phyloP scores from a whole-genome alignment of 1,140 invertebrate genomes.

The Bemisia tabaci region DNA sequence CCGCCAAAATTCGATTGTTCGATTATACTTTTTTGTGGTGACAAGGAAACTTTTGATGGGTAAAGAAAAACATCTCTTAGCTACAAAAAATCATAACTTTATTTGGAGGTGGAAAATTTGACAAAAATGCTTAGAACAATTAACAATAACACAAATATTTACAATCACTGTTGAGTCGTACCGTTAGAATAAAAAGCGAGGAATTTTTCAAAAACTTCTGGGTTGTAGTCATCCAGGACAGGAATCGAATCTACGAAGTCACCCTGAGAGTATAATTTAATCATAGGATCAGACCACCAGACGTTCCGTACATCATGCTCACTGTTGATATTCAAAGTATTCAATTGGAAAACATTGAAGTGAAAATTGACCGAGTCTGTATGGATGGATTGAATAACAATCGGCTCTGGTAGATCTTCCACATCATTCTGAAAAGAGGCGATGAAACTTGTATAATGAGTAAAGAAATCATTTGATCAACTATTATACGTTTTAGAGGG shows the following conservation, averaged over 20 bases:
- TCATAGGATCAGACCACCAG: slow-evolving; percentile 52
- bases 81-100: no score
- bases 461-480: no score
- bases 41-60: no score
- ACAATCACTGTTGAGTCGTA: not conserved
- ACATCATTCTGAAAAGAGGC: slow-evolving; percentile 40
- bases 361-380: slow-evolving; percentile 57
- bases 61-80: no score
- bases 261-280: slow-evolving; percentile 52
- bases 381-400: slow-evolving; percentile 65
- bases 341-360: slow-evolving; percentile 73
- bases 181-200: slow-evolving; percentile 51
- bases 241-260: slow-evolving; percentile 46
- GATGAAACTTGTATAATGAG: not conserved
- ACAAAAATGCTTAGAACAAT: no score
- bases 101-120: no score
- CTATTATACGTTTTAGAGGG: no score
- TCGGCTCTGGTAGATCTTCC: slow-evolving; percentile 53
- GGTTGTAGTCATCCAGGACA: slow-evolving; percentile 54
- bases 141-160: not conserved
- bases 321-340: slow-evolving; percentile 47
- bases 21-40: no score
- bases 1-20: no score
- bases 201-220: slow-evolving; percentile 58
- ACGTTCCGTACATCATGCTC: slow-evolving; percentile 49